Evolutionary conservation across 2,888 invertebrate species (phyloP).

Genomic region (Saturnia pavonia): DNA sequence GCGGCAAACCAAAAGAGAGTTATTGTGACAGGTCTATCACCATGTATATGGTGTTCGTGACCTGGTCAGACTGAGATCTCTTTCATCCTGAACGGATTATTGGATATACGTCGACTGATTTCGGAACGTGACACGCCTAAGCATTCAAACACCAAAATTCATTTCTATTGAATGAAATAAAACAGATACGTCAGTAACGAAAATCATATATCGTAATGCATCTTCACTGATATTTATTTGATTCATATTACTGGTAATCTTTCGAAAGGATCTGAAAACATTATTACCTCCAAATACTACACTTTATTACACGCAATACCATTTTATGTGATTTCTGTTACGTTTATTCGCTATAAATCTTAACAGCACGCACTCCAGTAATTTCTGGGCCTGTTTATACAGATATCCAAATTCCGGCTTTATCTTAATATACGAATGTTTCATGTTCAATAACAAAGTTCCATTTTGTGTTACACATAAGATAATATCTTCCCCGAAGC

Average conservation of each 20-base stretch:
- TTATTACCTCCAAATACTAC: slow-evolving; percentile 12
- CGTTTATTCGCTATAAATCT: slow-evolving; percentile 19
- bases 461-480: neutral
- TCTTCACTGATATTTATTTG: slow-evolving; percentile 4
- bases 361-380: slow-evolving; percentile 15
- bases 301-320: slow-evolving; percentile 10
- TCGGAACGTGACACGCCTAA: too few species aligned
- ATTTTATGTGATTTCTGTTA: slow-evolving; percentile 15
- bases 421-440: slow-evolving; percentile 12
- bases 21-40: too few species aligned
- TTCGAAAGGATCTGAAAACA: slow-evolving; percentile 11
- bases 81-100: too few species aligned
- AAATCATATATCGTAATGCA: slow-evolving; percentile 2
- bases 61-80: too few species aligned
- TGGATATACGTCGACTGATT: too few species aligned
- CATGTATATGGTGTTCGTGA: too few species aligned
- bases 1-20: too few species aligned
- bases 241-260: neutral
- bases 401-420: slow-evolving; percentile 11
- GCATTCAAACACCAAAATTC: too few species aligned
- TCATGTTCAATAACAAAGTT: slow-evolving; percentile 3
- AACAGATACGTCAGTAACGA: neutral
- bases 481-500: neutral
- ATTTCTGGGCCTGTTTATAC: slow-evolving; percentile 13
- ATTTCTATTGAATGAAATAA: neutral